Percentiles rank a stretch among this genome's conserved stretches.
Conservation (phyloP, 1,140 invertebrate species). For the Dendrolimus punctatus region DNA sequence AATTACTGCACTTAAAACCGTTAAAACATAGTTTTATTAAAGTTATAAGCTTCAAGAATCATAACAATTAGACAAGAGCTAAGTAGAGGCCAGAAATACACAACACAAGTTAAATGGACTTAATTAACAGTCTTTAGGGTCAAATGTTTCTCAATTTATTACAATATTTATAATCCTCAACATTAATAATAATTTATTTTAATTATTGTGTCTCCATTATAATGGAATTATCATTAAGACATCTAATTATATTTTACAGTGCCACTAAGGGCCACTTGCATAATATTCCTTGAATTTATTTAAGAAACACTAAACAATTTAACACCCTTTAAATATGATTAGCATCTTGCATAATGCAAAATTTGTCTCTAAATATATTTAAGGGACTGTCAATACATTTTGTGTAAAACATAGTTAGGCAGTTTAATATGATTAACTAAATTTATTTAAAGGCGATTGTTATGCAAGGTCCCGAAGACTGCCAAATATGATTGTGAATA, state of each 20-base stretch:
- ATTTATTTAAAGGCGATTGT: too few species aligned
- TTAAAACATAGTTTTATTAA: background rate
- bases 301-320: too few species aligned
- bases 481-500: too few species aligned
- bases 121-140: conserved; percentile 53
- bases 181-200: conserved; percentile 10
- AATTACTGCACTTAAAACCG: background rate
- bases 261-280: too few species aligned
- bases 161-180: conserved; percentile 29
- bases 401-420: too few species aligned
- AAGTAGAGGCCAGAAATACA: conserved; percentile 18
- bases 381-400: too few species aligned
- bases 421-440: too few species aligned
- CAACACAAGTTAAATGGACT: conserved; percentile 37
- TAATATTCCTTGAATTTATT: too few species aligned
- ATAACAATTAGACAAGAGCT: conserved; percentile 15
- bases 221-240: background rate
- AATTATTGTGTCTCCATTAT: conserved; percentile 2
- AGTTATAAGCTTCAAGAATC: conserved; percentile 14
- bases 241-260: background rate
- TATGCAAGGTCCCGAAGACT: too few species aligned
- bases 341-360: too few species aligned
- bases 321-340: too few species aligned
- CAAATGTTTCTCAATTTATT: conserved; percentile 21
- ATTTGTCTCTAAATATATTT: too few species aligned